Evolutionary conservation across 2,888 invertebrate species (phyloP).

Genomic region (Andrena marginata): DNA sequence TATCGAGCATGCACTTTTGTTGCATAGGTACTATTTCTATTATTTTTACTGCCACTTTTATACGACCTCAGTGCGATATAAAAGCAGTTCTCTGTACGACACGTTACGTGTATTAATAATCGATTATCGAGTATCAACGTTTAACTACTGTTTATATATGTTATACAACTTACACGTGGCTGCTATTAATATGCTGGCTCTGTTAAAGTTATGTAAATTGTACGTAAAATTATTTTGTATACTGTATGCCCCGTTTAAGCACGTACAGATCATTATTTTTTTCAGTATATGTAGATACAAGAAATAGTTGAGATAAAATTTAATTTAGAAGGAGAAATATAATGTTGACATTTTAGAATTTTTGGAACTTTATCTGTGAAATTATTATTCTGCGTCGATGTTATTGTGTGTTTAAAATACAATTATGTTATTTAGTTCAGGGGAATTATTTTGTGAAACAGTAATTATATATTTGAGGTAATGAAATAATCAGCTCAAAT

Average conservation of each 20-base stretch:
- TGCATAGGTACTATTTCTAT: slow-evolving; percentile 1
- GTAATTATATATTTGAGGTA: too few species aligned
- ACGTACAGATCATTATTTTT: too few species aligned
- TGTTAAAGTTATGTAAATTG: slow-evolving; percentile 32
- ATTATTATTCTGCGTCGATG: too few species aligned
- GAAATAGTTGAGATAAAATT: not conserved
- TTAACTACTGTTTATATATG: slow-evolving; percentile 38
- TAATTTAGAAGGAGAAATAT: not conserved
- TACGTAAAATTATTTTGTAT: slow-evolving; percentile 24
- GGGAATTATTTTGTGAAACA: too few species aligned
- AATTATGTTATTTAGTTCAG: too few species aligned
- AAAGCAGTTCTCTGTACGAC: not conserved
- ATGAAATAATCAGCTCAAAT: too few species aligned
- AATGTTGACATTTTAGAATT: too few species aligned
- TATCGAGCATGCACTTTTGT: not conserved
- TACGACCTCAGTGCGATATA: slow-evolving; percentile 16
- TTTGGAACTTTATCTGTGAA: too few species aligned
- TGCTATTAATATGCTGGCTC: slow-evolving; percentile 44
- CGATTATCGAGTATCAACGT: slow-evolving; percentile 55
- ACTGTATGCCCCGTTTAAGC: not conserved
- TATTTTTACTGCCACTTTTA: slow-evolving; percentile 27
- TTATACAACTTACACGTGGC: slow-evolving; percentile 25
- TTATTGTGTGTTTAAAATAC: too few species aligned
- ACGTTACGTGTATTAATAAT: slow-evolving; percentile 44
- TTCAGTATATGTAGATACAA: not conserved